Base-by-base conservation (phyloP, 2,113 vertebrate genomes). In the Podilymbus podiceps region DNA sequence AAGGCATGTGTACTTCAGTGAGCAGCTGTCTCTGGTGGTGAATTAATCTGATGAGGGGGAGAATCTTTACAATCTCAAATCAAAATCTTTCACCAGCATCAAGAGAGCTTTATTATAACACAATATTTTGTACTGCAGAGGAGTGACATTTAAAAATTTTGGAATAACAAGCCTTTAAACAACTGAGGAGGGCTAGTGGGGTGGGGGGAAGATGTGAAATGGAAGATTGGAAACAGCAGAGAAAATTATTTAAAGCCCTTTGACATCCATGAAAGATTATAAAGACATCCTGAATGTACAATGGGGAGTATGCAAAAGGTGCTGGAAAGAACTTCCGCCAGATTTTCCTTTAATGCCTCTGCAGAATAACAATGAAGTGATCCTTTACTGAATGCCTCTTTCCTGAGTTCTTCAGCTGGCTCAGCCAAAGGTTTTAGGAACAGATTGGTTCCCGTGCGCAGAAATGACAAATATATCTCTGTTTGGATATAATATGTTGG, bases 51-150 rank as follows among this genome's bases (percentile, higher is more conserved):
- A 55, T 55, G 84, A 81, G 60, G 31, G 50, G 17, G n/a, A 93
- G 92, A 93, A 82, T 88, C 96, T 97, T 97, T 95, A 89, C 75
- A 88, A 93, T 92, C 71, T 85, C 87, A 94, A 90, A 93, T 84
- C 68, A 66, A 95, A 96, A 95, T 95, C 86, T 95, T 95, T 85
- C 35, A 89, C 95, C 91, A 92, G 76, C 71, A 67, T 91, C 63
- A 66, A 95, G 95, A 95, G 90, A 91, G 68, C 82, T 96, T 92
- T 90, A 79, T 79, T 76, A 68, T 77, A 95, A 73, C 95, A 49
- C 76, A 71, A 5, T 94, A 91, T 96, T 90, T 91, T 63, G 42
- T 94, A 90, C 59, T 69, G 74, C 64, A 16, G 75, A 75, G 69
- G 79, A 85, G 44, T 46, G 59, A 72, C 22, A 19, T 89, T 91